Evolutionary conservation across 2,113 vertebrate genomes (phyloP).

Genomic region (Oceanodroma tethys): DNA sequence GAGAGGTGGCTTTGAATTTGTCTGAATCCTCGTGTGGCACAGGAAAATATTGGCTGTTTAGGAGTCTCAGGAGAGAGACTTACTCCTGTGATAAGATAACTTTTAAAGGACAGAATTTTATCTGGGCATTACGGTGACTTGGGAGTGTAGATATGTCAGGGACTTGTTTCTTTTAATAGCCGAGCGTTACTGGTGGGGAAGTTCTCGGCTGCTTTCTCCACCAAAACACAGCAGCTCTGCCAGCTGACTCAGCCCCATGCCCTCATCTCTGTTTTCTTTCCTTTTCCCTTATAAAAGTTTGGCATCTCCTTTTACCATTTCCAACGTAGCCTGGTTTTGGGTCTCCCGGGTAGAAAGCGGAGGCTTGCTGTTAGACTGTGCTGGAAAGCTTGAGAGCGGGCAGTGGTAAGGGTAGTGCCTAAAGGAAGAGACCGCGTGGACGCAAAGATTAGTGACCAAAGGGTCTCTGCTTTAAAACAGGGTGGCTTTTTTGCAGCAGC

Average conservation of each 20-base stretch:
- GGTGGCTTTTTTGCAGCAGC: not conserved
- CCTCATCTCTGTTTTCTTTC: not conserved
- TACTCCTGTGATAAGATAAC: not conserved
- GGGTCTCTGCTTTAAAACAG: accelerated
- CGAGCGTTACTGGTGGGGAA: not conserved
- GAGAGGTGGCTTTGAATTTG: not conserved
- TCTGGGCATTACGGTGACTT: not conserved
- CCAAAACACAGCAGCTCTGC: not conserved
- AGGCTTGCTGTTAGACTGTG: not conserved
- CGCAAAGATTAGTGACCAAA: accelerated
- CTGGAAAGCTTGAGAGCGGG: not conserved
- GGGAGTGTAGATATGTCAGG: not conserved
- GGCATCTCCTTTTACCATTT: not conserved
- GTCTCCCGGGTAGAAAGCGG: not conserved
- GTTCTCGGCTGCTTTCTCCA: not conserved
- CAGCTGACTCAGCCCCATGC: not conserved
- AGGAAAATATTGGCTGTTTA: not conserved
- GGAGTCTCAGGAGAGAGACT: not conserved
- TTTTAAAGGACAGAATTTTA: not conserved
- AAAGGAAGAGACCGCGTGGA: accelerated
- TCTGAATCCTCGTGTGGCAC: not conserved
- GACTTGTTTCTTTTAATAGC: not conserved
- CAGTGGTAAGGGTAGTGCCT: not conserved
- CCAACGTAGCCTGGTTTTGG: accelerated
- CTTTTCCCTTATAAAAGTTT: not conserved